phyloP scores from a whole-genome alignment of 2,797 vertebrate genomes.

The Epinephelus malabaricus region DNA sequence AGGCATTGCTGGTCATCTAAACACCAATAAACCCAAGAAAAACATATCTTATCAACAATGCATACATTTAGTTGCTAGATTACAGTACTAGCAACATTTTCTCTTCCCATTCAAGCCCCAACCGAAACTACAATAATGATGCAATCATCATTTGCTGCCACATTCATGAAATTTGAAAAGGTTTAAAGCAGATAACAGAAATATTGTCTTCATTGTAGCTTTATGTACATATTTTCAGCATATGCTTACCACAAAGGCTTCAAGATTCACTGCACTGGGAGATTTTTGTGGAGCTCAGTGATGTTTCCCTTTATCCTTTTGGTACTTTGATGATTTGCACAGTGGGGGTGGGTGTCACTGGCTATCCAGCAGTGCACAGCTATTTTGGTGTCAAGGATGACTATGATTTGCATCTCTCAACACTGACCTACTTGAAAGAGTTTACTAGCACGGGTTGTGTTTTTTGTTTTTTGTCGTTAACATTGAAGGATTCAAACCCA shows the following conservation, averaged over 20 bases:
- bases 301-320: conserved; percentile 1
- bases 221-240: neutral
- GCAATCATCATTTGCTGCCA: neutral
- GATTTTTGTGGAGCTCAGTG: neutral
- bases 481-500: neutral
- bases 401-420: conserved; percentile 14
- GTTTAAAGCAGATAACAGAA: too few species aligned
- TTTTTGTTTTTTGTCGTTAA: neutral
- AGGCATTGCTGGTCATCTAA: neutral
- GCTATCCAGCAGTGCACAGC: neutral
- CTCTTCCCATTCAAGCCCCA: neutral
- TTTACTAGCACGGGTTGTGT: neutral
- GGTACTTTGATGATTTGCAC: conserved; percentile 10
- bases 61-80: neutral
- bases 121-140: neutral
- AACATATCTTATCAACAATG: neutral
- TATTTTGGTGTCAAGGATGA: conserved; percentile 8
- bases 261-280: too few species aligned
- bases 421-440: conserved; percentile 9
- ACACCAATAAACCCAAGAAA: neutral
- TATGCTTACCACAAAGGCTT: neutral
- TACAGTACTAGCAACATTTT: neutral
- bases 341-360: neutral
- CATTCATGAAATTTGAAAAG: too few species aligned
- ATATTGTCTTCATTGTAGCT: too few species aligned